phyloP scores from a whole-genome alignment of 2,797 vertebrate genomes.

The Craterocephalus amniculus region DNA sequence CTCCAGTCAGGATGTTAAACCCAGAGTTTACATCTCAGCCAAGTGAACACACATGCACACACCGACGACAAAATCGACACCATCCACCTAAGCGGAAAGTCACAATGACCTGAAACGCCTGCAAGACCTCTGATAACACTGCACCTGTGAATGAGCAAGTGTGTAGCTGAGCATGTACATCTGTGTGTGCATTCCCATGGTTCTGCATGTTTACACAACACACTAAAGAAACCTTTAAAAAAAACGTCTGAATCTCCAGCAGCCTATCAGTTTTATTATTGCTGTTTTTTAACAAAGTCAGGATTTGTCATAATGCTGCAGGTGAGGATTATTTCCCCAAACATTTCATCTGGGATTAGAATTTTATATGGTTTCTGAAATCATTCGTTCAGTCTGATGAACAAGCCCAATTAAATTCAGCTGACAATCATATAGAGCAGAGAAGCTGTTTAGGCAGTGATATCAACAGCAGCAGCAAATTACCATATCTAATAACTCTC shows the following conservation, averaged over 20 bases:
- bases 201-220: slow-evolving; percentile 42
- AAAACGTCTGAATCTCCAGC: not conserved
- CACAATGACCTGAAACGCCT: slow-evolving; percentile 70
- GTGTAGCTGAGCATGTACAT: slow-evolving; percentile 20
- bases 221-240: slow-evolving; percentile 22
- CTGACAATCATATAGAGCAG: not conserved
- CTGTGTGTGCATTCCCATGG: slow-evolving; percentile 55
- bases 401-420: not conserved
- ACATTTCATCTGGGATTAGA: not conserved
- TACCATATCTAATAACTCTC: not conserved
- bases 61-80: slow-evolving; percentile 54
- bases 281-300: not conserved
- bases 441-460: not conserved
- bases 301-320: not conserved
- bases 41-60: slow-evolving; percentile 28
- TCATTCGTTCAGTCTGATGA: not conserved
- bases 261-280: not conserved
- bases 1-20: slow-evolving; percentile 50
- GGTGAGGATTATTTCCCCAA: not conserved
- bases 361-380: not conserved
- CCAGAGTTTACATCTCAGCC: slow-evolving; percentile 58
- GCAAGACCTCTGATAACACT: slow-evolving; percentile 74
- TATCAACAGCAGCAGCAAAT: not conserved
- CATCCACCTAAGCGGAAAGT: slow-evolving; percentile 68
- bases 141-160: slow-evolving; percentile 43